Evolutionary conservation across 2,113 vertebrate species (phyloP).

Genomic region (Arizona elegans): DNA sequence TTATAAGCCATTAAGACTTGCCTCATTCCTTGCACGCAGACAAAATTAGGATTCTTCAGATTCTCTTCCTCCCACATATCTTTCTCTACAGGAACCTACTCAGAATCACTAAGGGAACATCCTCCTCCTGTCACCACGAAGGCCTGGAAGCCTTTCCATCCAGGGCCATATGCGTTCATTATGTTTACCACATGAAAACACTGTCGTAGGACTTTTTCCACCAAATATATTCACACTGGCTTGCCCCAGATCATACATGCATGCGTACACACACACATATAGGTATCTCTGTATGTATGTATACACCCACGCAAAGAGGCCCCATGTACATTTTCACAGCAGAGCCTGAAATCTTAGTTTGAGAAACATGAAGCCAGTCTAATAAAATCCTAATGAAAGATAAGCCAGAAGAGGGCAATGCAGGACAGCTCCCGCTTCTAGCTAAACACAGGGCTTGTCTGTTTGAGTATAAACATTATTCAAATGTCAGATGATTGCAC

Average conservation of each 20-base stretch:
- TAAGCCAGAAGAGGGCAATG: neutral
- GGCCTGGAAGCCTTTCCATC: neutral
- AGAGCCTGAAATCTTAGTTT: neutral
- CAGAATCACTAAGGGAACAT: neutral
- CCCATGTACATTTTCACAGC: neutral
- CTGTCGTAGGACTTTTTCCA: neutral
- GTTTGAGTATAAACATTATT: neutral
- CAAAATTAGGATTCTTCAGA: neutral
- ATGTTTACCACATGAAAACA: neutral
- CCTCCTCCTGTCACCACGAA: neutral
- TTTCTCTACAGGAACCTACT: neutral
- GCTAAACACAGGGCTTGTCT: neutral
- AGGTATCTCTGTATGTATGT: neutral
- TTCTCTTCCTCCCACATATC: neutral
- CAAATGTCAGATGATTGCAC: neutral
- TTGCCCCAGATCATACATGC: neutral
- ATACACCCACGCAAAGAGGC: fast-evolving
- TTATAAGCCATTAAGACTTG: neutral
- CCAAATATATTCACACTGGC: fast-evolving
- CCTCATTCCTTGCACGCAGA: neutral
- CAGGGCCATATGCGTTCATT: neutral
- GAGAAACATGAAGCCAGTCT: neutral
- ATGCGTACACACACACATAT: fast-evolving
- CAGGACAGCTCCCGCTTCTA: neutral
- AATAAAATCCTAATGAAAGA: neutral